Evolutionary conservation across 2,113 vertebrate genomes (phyloP), one percentile per base, ranked within the genome.

Genomic region (Rhizomys pruinosus): DNA sequence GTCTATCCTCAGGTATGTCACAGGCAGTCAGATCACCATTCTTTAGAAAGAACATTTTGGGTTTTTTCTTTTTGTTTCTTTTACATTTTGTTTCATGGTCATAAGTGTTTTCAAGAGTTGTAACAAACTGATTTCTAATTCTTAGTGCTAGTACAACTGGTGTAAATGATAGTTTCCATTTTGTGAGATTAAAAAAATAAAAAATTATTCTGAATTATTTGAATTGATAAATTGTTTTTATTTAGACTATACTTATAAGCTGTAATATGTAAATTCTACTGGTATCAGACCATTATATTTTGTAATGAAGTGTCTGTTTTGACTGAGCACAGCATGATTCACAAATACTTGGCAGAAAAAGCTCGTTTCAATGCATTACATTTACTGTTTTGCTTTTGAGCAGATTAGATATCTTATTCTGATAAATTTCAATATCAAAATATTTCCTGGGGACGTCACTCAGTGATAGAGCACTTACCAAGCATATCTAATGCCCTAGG

Each of bases 81-180:
- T 93, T 89, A 57, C 37, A 77, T 52, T 97, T 92, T 95, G 90
- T 95, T 96, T 95, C 94, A 82, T 94, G 77, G 47, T 95, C 57
- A 74, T 93, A 85, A 74, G 34, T 97, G 82, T 93, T 95, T 97
- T 90, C 34, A 96, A 87, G 77, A 97, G 89, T 96, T 74, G 55
- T 57, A 91, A 89, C 39, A 91, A 89, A 91, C 94, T 94, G 59
- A 93, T 96, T 97, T 95, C 55, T 96, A 94, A 86, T 92, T 81
- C 94, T 97, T 96, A 92, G 84, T 97, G 94, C 1, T 95, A 20
- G 97, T 97, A 81, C 71, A 94, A 93, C 73, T n/a, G 95, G 97
- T 96, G 96, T 98, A 97, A 97, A 97, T 95, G 79, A 79, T 90
- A 93, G 84, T 96, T 95, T 97, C 19, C 96, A 64, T 96, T 96